A percentile compares a stretch with the other conserved stretches of the same genome.
phyloP scores from a whole-genome alignment of 2,888 invertebrate genomes.

The Apamea sordens region DNA sequence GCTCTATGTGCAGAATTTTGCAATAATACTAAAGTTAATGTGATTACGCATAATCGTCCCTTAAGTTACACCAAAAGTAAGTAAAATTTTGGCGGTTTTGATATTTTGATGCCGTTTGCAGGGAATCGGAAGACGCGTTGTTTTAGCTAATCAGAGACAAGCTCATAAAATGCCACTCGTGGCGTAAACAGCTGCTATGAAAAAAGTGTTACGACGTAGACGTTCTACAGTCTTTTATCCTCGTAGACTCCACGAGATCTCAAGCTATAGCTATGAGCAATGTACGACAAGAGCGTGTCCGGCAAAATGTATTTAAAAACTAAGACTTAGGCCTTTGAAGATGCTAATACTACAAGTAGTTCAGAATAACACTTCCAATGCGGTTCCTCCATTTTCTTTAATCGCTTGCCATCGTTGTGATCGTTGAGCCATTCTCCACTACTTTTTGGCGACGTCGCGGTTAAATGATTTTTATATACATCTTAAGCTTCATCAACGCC shows the following conservation, averaged over 20 bases:
- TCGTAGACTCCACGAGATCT: background rate
- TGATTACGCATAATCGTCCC: no score
- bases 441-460: background rate
- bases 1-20: no score
- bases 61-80: no score
- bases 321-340: background rate
- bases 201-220: conserved; percentile 6
- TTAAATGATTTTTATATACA: background rate
- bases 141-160: no score
- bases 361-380: background rate
- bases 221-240: background rate
- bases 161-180: background rate
- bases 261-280: background rate
- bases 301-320: background rate
- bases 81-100: no score
- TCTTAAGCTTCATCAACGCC: no score
- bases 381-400: background rate
- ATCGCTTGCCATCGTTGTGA: no score
- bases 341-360: background rate
- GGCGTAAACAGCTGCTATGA: conserved; percentile 4
- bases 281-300: background rate
- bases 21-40: no score
- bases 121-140: no score
- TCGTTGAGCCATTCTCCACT: background rate
- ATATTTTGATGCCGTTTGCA: no score